Percentiles rank a stretch among this genome's conserved stretches.
phyloP scores from a whole-genome alignment of 2,888 invertebrate species.

The Pseudanteris insignis region DNA sequence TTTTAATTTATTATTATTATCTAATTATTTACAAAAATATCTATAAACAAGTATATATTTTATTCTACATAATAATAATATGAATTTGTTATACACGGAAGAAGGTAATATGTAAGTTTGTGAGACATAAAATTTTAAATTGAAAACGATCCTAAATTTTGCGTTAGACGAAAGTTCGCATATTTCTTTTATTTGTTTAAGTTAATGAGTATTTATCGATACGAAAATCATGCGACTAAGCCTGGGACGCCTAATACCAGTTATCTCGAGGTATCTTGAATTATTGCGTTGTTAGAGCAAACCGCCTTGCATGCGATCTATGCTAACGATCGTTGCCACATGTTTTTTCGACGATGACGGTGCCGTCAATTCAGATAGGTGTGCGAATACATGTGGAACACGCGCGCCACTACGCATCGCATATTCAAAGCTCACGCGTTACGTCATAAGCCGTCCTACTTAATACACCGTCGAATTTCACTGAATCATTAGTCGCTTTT shows the following conservation, averaged over 20 bases:
- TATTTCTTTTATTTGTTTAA: too few species aligned
- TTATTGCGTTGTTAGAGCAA: conserved; percentile 18
- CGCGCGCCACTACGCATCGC: conserved; percentile 10
- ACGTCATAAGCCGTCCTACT: conserved; percentile 15
- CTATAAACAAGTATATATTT: too few species aligned
- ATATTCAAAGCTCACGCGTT: conserved; percentile 19
- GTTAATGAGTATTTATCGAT: too few species aligned
- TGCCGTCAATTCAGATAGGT: conserved; percentile 13
- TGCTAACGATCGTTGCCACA: conserved; percentile 17
- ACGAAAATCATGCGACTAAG: conserved; percentile 17
- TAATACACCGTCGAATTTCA: not conserved
- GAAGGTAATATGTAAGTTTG: too few species aligned
- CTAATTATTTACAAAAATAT: too few species aligned
- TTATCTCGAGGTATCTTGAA: conserved; percentile 31
- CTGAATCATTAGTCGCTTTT: not conserved
- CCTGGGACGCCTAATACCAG: conserved; percentile 2
- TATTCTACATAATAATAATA: too few species aligned
- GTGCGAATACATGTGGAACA: conserved; percentile 9
- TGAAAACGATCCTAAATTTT: too few species aligned
- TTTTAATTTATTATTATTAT: too few species aligned
- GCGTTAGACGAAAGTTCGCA: too few species aligned
- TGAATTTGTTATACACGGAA: too few species aligned
- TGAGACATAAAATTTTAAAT: too few species aligned
- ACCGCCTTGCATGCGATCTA: conserved; percentile 25
- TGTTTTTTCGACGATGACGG: conserved; percentile 18